Conservation (phyloP, 2,797 vertebrate species). For the Peromyscus attwateri region DNA sequence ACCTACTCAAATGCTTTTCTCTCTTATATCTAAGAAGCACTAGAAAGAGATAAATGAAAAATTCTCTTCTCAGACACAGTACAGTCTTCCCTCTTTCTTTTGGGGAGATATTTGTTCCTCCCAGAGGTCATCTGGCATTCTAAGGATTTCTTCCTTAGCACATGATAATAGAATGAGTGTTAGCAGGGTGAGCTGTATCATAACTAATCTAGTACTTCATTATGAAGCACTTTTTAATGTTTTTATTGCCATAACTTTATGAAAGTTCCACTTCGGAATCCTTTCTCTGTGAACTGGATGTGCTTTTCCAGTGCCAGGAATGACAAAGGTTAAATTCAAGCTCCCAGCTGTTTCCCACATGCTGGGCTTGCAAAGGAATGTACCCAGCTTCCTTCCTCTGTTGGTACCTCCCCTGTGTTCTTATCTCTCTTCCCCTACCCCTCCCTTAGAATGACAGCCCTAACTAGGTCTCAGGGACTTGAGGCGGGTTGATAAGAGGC, state of each 20-base stretch:
- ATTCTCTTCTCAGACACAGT: not conserved
- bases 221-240: slow-evolving; percentile 4
- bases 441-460: slow-evolving; percentile 51
- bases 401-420: slow-evolving; percentile 50
- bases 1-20: not conserved
- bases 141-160: not conserved
- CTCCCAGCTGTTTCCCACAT: slow-evolving; percentile 80
- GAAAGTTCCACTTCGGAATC: slow-evolving; percentile 54
- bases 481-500: slow-evolving; percentile 77
- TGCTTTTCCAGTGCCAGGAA: slow-evolving; percentile 75
- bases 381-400: slow-evolving; percentile 76
- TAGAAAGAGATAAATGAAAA: not conserved
- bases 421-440: slow-evolving; percentile 64
- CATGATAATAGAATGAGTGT: not conserved
- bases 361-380: slow-evolving; percentile 58
- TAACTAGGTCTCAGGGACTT: slow-evolving; percentile 61
- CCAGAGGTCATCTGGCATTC: not conserved
- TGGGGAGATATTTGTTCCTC: not conserved
- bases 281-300: slow-evolving; percentile 63
- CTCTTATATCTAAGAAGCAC: not conserved
- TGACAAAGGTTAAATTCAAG: slow-evolving; percentile 77
- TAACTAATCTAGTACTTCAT: not conserved
- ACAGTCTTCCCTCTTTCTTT: not conserved
- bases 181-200: not conserved
- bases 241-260: slow-evolving; percentile 39